These are phyloP conservation scores for Anguilla obscura DNA, from an alignment of 2,797 vertebrate species.

Conservation along the genomic window DNA sequence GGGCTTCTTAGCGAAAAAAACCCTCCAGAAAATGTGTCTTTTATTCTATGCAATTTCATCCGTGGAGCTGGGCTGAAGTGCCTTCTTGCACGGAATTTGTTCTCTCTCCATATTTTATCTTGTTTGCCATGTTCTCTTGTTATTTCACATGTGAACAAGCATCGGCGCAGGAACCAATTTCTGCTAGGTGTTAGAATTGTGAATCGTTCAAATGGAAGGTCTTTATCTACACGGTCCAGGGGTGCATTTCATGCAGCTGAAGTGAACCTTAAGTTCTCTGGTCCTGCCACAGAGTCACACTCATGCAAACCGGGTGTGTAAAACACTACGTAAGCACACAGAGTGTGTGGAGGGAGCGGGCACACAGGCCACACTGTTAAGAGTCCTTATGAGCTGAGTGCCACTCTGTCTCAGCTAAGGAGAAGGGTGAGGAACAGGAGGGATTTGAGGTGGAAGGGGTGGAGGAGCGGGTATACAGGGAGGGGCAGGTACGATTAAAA, in stretches of 20 bases:
- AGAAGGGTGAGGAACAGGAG: not conserved
- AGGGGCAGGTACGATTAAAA: not conserved
- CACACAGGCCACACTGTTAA: not conserved
- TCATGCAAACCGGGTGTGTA: not conserved
- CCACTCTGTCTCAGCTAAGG: not conserved
- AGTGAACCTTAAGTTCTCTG: not conserved
- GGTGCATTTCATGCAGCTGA: not conserved
- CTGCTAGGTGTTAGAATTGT: not conserved
- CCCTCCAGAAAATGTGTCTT: not conserved
- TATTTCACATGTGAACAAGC: not conserved
- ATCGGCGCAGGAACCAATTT: not conserved
- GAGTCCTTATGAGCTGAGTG: not conserved
- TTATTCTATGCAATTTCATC: not conserved
- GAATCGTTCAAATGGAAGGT: not conserved
- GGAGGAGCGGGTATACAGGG: not conserved
- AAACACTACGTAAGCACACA: not conserved
- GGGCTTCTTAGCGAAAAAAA: no score
- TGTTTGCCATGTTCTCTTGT: not conserved
- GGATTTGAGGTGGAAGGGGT: not conserved
- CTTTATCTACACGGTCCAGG: not conserved
- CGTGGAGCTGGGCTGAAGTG: not conserved
- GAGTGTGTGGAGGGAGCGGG: not conserved
- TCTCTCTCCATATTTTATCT: constrained; percentile 1
- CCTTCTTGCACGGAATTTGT: not conserved
- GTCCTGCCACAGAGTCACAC: not conserved